A percentile compares a stretch with the other conserved stretches of the same genome.
These are phyloP conservation scores for Epizoanthus fatuus DNA, from an alignment of 92 coral and sea anemone species.

Conservation along the genomic window DNA sequence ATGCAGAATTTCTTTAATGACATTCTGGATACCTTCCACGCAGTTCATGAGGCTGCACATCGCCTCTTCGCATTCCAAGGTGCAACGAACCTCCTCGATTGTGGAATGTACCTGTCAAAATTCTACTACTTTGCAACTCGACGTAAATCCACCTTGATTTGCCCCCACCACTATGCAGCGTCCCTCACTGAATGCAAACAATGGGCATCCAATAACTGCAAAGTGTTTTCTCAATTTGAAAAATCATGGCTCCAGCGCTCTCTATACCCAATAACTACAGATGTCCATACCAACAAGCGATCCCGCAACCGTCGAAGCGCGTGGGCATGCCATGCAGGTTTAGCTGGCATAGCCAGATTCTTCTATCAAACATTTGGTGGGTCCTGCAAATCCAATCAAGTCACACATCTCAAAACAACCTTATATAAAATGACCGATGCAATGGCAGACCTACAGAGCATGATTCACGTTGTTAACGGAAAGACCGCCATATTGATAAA, in stretches of 20 bases:
- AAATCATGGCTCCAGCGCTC: neutral
- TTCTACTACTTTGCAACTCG: slow-evolving; percentile 1
- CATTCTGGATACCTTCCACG: neutral
- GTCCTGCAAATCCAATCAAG: slow-evolving; percentile 22
- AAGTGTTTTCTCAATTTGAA: neutral
- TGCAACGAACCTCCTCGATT: slow-evolving; percentile 2
- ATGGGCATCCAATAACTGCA: neutral
- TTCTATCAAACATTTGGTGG: slow-evolving; percentile 53
- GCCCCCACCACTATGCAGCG: slow-evolving; percentile 10
- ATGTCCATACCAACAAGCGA: neutral
- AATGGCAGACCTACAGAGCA: neutral
- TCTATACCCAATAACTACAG: neutral
- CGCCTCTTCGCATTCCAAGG: slow-evolving; percentile 26
- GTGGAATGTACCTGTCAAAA: neutral
- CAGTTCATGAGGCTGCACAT: slow-evolving; percentile 20
- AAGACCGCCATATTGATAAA: slow-evolving; percentile 23
- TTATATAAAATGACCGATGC: slow-evolving; percentile 25
- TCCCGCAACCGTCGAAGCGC: neutral
- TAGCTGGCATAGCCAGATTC: slow-evolving; percentile 28
- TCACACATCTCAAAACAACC: slow-evolving; percentile 13
- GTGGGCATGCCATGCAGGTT: slow-evolving; percentile 47
- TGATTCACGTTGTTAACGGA: slow-evolving; percentile 19
- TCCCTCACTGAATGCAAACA: neutral
- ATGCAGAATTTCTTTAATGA: neutral
- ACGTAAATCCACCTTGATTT: neutral